A percentile compares a stretch with the other conserved stretches of the same genome.
Evolutionary conservation across 2,113 vertebrate species (phyloP).

Genomic region (mouse (Mus musculus)): DNA sequence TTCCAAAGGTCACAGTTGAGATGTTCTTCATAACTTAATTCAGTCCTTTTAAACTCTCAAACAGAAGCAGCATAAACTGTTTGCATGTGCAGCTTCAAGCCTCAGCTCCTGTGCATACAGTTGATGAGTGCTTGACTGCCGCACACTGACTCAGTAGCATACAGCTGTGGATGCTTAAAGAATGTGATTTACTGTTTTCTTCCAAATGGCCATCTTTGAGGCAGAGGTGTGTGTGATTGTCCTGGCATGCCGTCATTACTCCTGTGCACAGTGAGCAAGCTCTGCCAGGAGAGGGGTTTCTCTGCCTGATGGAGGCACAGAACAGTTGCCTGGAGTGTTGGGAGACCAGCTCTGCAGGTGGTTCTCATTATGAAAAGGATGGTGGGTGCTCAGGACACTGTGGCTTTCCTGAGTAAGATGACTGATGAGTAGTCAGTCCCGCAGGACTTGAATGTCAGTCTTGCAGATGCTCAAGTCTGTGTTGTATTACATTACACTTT

Average conservation of each 20-base stretch:
- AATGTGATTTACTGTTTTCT: slow-evolving; percentile 52
- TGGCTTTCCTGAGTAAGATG: slow-evolving; percentile 28
- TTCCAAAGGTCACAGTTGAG: slow-evolving; percentile 67
- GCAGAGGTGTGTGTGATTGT: neutral
- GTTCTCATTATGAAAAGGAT: slow-evolving; percentile 3
- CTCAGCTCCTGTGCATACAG: slow-evolving; percentile 7
- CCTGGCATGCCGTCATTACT: neutral
- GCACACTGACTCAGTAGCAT: slow-evolving; percentile 6
- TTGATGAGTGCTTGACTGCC: slow-evolving; percentile 19
- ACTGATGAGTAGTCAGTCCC: neutral
- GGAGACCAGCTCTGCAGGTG: slow-evolving; percentile 18
- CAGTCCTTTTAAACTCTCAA: slow-evolving; percentile 47
- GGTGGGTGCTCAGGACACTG: slow-evolving; percentile 20
- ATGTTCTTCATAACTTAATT: slow-evolving; percentile 65
- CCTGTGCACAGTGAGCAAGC: neutral
- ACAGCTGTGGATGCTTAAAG: neutral
- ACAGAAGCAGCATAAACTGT: slow-evolving; percentile 37
- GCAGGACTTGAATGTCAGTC: slow-evolving; percentile 1
- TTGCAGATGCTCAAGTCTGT: slow-evolving; percentile 18
- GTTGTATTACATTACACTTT: no score
- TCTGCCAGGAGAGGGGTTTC: neutral
- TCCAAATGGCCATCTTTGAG: neutral
- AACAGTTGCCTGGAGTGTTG: neutral
- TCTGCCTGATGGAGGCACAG: neutral
- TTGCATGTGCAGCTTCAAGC: neutral